Percentiles rank a stretch among this genome's conserved stretches.
phyloP scores from a whole-genome alignment of 2,797 vertebrate species.

The Carapus acus region DNA sequence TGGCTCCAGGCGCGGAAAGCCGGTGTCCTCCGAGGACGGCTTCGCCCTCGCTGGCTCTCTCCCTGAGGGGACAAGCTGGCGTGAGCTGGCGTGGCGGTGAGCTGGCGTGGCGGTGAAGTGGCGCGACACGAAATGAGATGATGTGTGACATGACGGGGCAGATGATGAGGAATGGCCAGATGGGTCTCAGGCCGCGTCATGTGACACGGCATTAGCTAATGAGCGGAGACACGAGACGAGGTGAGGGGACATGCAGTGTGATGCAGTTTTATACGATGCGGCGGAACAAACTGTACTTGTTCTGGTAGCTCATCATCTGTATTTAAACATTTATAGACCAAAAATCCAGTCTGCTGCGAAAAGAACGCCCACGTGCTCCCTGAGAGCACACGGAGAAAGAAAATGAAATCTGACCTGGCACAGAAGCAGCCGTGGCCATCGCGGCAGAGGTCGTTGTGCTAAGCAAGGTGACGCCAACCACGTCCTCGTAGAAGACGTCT shows the following conservation, averaged over 20 bases:
- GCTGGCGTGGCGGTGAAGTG: background rate
- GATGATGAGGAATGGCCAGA: too few species aligned
- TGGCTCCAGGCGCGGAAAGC: slow-evolving; percentile 48
- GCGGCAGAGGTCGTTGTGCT: slow-evolving; percentile 24
- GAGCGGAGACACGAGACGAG: too few species aligned
- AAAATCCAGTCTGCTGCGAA: slow-evolving; percentile 7
- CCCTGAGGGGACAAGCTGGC: slow-evolving; percentile 29
- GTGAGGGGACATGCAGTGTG: background rate
- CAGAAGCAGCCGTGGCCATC: slow-evolving; percentile 41
- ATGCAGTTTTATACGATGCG: background rate
- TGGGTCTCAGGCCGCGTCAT: too few species aligned
- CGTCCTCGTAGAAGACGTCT: slow-evolving; percentile 69
- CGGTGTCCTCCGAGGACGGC: slow-evolving; percentile 50
- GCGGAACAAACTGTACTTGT: slow-evolving; percentile 3
- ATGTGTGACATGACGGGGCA: too few species aligned
- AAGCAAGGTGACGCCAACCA: slow-evolving; percentile 34
- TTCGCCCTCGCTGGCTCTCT: slow-evolving; percentile 28
- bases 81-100: too few species aligned
- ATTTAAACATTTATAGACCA: slow-evolving; percentile 14
- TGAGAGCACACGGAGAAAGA: too few species aligned
- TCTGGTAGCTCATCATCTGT: slow-evolving; percentile 9
- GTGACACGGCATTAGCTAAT: too few species aligned
- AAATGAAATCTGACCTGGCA: slow-evolving; percentile 44
- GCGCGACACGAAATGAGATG: background rate
- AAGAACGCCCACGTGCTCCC: too few species aligned